Percentiles rank a stretch among this genome's conserved stretches.
Conservation (phyloP, 1,140 invertebrate species). For the Papilio xuthus region DNA sequence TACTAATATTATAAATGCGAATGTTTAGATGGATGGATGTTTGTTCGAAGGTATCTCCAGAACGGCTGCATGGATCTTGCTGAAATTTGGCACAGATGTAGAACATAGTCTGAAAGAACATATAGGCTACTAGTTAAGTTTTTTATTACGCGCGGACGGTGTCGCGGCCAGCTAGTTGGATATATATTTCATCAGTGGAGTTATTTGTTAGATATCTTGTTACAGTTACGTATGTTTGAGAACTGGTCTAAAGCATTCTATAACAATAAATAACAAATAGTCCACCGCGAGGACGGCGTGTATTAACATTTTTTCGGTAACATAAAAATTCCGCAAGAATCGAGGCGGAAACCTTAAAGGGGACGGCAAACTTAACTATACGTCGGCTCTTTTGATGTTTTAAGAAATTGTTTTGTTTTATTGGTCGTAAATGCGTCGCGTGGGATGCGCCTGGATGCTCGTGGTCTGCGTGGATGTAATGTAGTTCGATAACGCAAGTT, state of each 20-base stretch:
- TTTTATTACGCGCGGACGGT: no score
- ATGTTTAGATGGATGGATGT: no score
- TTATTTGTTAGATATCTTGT: neutral
- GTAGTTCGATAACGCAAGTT: constrained; percentile 48
- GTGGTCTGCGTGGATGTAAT: constrained; percentile 47
- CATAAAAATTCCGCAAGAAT: constrained; percentile 50
- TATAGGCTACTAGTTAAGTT: no score
- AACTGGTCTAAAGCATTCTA: constrained; percentile 27
- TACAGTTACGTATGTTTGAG: neutral
- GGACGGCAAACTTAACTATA: constrained; percentile 44
- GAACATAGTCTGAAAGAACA: no score
- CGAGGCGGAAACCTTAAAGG: constrained; percentile 31
- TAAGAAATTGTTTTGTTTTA: constrained; percentile 58
- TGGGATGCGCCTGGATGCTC: constrained; percentile 26
- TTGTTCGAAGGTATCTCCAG: no score
- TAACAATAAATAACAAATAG: constrained; percentile 41
- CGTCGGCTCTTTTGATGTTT: constrained; percentile 56
- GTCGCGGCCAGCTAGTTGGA: no score
- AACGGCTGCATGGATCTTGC: no score
- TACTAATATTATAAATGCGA: no score
- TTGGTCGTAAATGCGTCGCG: constrained; percentile 55
- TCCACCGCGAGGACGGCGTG: neutral
- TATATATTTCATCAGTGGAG: neutral
- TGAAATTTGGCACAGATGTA: no score
- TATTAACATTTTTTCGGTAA: constrained; percentile 19